Conservation (phyloP, 2,113 vertebrate genomes). For the Tapirus terrestris region DNA sequence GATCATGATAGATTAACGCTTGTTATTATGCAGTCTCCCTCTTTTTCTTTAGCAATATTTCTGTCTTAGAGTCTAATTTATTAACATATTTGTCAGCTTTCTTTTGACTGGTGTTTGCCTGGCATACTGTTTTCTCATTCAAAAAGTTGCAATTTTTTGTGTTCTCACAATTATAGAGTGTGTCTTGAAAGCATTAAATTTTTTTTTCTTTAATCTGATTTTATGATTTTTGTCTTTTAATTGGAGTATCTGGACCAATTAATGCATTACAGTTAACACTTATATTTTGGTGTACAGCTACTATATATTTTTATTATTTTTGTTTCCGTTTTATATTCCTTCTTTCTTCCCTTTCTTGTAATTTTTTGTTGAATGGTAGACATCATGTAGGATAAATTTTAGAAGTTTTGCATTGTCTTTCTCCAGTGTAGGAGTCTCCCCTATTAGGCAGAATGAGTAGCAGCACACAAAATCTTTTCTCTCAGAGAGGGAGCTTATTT, state of each 20-base stretch:
- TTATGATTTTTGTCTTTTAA: neutral
- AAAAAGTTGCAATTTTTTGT: neutral
- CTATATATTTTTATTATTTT: neutral
- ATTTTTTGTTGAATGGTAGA: neutral
- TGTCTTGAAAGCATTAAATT: neutral
- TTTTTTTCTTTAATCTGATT: neutral
- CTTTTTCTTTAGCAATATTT: neutral
- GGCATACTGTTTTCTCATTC: neutral
- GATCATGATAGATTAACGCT: neutral
- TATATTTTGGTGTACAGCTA: neutral
- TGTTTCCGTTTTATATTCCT: neutral
- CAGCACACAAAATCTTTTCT: neutral
- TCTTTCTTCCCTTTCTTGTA: neutral
- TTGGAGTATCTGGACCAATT: neutral
- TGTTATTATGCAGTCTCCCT: neutral
- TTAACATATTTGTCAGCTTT: neutral
- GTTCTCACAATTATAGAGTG: neutral
- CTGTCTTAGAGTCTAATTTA: neutral
- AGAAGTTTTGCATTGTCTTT: neutral
- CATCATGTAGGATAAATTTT: neutral
- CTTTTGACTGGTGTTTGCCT: neutral
- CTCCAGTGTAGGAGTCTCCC: neutral
- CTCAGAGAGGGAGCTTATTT: neutral
- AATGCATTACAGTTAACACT: neutral
- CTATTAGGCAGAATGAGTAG: neutral